Base-by-base conservation (phyloP, 2,113 vertebrate genomes). In the Lipotes vexillifer region DNA sequence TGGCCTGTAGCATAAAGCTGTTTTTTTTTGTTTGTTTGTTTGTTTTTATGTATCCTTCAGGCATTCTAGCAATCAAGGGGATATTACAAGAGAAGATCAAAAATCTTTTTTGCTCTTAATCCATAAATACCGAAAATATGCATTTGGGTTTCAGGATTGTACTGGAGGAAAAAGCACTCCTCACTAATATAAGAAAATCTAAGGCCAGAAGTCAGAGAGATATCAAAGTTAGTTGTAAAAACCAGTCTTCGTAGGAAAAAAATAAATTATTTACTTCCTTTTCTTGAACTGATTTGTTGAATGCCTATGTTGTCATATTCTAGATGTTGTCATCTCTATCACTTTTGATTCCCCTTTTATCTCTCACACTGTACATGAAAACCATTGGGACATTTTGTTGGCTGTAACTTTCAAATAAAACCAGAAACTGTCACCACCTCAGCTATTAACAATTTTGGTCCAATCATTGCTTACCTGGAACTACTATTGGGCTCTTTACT, bases 1-100 rank as follows among this genome's bases (percentile, higher is more conserved):
- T 94, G 72, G 38, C 23, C 29, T 87, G 10, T 44, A 88, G 91
- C 10, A 65, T 52, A 89, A 94, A 93, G 27, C 12, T 72, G 1
- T 14, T 81, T 92, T 82, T 77, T 72, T 81, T 52, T 49, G n/a
- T n/a, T n/a, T n/a, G n/a, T n/a, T n/a, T n/a, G n/a, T n/a, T 49
- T 14, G 14, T 49, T 4, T 94, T 94, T 61, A 71, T 69, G 41
- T 33, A 59, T 61, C 75, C 52, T 96, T 84, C 2, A 21, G 23
- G 71, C 6, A 90, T 88, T 95, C 17, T 86, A 66, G 44, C 41
- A 90, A 93, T 88, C 71, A 94, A 95, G n/a, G 10, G 0, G 3
- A 46, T 93, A 63, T 61, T 92, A 81, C 0, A 78, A 71, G 36
- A 82, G 18, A 57, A 83, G 14, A 61, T 46, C 8, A 83, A 92